Percentiles rank a stretch among this genome's conserved stretches.
Conservation (phyloP, 2,888 invertebrate species). For the Nemotelus nigrinus region DNA sequence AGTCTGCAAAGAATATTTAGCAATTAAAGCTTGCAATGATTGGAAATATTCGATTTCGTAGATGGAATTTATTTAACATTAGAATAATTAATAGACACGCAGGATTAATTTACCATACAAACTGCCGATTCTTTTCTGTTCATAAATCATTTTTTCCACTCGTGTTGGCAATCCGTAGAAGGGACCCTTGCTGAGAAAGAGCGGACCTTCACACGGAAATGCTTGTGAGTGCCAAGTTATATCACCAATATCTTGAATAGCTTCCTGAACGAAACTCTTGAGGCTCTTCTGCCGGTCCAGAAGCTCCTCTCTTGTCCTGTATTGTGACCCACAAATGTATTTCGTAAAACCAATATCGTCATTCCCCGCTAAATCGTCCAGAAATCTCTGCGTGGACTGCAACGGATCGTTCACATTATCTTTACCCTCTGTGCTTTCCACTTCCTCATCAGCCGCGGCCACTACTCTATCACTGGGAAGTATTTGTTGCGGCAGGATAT, state of each 20-base stretch:
- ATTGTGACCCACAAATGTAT: slow-evolving; percentile 57
- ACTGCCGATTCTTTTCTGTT: slow-evolving; percentile 79
- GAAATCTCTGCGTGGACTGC: slow-evolving; percentile 62
- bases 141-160: slow-evolving; percentile 76
- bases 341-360: slow-evolving; percentile 8
- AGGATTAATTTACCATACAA: slow-evolving; percentile 76
- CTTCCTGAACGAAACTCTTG: slow-evolving; percentile 44
- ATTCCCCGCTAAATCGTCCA: slow-evolving; percentile 56
- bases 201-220: slow-evolving; percentile 54
- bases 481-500: slow-evolving; percentile 24
- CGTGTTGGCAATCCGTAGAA: slow-evolving; percentile 84
- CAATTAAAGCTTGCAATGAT: background rate
- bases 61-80: too few relatives aligned
- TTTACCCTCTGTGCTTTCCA: slow-evolving; percentile 1
- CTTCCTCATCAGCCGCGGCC: slow-evolving; percentile 18
- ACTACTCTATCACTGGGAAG: background rate
- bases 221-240: slow-evolving; percentile 60
- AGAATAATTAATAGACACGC: too few relatives aligned
- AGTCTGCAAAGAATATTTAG: slow-evolving; percentile 69
- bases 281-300: slow-evolving; percentile 52
- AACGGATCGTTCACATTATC: slow-evolving; percentile 40
- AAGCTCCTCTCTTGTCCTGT: slow-evolving; percentile 57
- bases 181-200: slow-evolving; percentile 63
- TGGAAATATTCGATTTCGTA: background rate
- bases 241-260: slow-evolving; percentile 54